A percentile compares a stretch with the other conserved stretches of the same genome.
Conservation (phyloP, 2,797 vertebrate species). For the Thamnophis elegans region DNA sequence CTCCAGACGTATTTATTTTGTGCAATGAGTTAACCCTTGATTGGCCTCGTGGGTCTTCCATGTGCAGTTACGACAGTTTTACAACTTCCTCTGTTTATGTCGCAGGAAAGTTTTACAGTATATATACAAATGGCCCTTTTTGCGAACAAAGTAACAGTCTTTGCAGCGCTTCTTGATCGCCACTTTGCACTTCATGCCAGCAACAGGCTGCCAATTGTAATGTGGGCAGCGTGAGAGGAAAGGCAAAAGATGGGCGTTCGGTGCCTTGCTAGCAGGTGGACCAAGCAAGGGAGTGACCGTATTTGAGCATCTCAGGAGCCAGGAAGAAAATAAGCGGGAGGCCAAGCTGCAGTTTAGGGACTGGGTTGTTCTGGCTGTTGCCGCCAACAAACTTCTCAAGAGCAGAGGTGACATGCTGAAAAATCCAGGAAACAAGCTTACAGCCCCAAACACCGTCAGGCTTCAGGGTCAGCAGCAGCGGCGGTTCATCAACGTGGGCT, state of each 20-base stretch:
- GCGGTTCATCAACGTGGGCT: no score
- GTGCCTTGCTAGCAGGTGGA: not conserved
- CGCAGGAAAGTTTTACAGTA: conserved; percentile 84
- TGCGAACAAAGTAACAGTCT: conserved; percentile 86
- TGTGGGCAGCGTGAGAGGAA: conserved; percentile 43
- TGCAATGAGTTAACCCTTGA: not conserved
- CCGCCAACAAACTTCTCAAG: conserved; percentile 60
- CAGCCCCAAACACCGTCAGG: no score
- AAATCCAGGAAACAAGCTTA: not conserved
- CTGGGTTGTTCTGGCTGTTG: conserved; percentile 63
- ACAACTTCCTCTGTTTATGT: conserved; percentile 88
- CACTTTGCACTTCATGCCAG: conserved; percentile 85
- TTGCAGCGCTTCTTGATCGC: conserved; percentile 81
- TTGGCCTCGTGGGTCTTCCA: not conserved
- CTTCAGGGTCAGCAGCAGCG: no score
- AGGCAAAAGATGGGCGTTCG: accelerated
- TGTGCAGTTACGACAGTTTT: not conserved
- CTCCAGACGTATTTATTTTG: not conserved
- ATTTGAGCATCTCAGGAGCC: conserved; percentile 57
- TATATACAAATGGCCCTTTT: conserved; percentile 83
- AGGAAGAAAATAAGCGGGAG: conserved; percentile 41
- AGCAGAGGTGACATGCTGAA: conserved; percentile 72
- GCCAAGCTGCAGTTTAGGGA: conserved; percentile 43
- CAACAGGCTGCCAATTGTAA: conserved; percentile 52
- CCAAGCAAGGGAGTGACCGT: not conserved